Evolutionary conservation across 2,888 invertebrate species (phyloP).

Genomic region (Synergus japonicus): DNA sequence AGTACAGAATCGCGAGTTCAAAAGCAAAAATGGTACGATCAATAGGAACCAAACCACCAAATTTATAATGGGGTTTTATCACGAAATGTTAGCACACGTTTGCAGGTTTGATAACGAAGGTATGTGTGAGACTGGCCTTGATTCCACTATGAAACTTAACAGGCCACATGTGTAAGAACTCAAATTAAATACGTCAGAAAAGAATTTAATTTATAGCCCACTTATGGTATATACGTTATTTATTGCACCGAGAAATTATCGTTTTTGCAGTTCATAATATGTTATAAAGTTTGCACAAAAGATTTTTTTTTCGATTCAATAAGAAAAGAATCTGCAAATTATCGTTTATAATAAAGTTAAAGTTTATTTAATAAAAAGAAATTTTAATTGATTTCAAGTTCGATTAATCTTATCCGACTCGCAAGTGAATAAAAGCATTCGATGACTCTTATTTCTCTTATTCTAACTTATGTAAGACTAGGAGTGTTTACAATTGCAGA

Average conservation of each 20-base stretch:
- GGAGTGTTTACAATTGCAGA: conserved; percentile 10
- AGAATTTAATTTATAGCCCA: conserved; percentile 39
- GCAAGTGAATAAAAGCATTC: not conserved
- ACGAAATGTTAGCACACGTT: conserved; percentile 18
- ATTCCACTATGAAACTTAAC: conserved; percentile 31
- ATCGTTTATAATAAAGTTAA: not conserved
- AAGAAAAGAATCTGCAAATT: not conserved
- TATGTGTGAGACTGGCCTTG: conserved; percentile 25
- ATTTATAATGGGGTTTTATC: conserved; percentile 25
- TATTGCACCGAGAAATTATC: conserved; percentile 14
- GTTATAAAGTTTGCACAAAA: not conserved
- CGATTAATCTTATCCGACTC: conserved; percentile 5
- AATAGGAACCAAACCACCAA: conserved; percentile 4
- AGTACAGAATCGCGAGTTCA: not conserved
- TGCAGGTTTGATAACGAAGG: conserved; percentile 24
- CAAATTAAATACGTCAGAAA: conserved; percentile 30
- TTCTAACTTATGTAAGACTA: conserved; percentile 14
- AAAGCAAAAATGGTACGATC: not conserved
- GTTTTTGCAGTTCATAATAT: not conserved
- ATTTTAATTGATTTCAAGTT: not conserved
- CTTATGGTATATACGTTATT: conserved; percentile 19
- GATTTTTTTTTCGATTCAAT: not conserved
- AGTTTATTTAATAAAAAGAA: too few relatives aligned
- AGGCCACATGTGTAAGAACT: conserved; percentile 32
- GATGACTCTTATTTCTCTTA: not conserved